phyloP scores from a whole-genome alignment of 2,797 vertebrate genomes.

The Sebastes diploproa region DNA sequence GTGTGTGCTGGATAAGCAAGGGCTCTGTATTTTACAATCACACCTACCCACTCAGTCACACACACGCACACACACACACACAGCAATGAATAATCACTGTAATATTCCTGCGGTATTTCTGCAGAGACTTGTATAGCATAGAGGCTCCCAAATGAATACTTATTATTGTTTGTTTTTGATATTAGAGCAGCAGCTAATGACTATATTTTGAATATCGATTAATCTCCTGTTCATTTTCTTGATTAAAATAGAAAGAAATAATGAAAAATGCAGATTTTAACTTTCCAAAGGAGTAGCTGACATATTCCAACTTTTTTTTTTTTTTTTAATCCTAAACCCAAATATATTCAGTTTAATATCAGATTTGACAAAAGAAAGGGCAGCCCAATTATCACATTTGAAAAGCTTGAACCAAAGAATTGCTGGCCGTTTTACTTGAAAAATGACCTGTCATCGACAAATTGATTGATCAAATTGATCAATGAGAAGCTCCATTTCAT shows the following conservation, averaged over 20 bases:
- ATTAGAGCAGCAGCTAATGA: not conserved
- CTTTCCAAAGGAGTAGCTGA: too few relatives aligned
- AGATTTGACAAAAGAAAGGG: not conserved
- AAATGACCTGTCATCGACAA: not conserved
- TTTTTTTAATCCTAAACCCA: not conserved
- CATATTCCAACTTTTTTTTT: not conserved
- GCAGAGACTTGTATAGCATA: not conserved
- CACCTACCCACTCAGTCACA: slow-evolving; percentile 66
- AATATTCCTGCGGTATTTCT: slow-evolving; percentile 15
- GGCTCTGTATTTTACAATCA: slow-evolving; percentile 61
- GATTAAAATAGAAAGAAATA: not conserved
- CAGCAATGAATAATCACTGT: slow-evolving; percentile 41
- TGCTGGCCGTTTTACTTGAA: not conserved
- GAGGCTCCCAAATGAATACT: not conserved
- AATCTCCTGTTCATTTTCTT: not conserved
- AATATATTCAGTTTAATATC: not conserved
- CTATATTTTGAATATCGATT: not conserved
- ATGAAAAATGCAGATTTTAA: not conserved
- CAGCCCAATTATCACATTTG: not conserved
- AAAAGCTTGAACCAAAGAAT: not conserved
- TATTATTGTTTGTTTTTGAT: slow-evolving; percentile 4
- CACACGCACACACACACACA: slow-evolving; percentile 9
- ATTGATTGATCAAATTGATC: not conserved
- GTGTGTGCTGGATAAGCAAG: slow-evolving; percentile 42
- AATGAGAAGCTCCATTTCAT: not conserved